Evolutionary conservation across 2,797 vertebrate species (phyloP), one percentile per base, ranked within the genome.

Genomic region (Sebastes jordani): DNA sequence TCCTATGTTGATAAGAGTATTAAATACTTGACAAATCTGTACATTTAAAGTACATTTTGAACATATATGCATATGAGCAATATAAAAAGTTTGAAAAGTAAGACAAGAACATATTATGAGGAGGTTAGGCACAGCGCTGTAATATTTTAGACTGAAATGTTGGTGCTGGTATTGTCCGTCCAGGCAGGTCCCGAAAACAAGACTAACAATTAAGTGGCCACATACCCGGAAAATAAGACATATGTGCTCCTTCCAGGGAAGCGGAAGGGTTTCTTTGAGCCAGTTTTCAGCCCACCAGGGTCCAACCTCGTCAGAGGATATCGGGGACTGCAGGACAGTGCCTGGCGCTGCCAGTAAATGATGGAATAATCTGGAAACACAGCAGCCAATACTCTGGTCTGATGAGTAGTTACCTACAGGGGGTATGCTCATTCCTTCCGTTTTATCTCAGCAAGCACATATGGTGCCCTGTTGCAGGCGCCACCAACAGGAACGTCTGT

Each of bases 341-440:
- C 73, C 75, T 85, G 83, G 80, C 84, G 74, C 84, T 84, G 87
- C 91, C 90, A 87, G 79, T 76, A 90, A 94, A 92, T 85, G 89
- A 92, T 91, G 91, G 89, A 90, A 89, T 94, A 94, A 95, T 95
- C 86, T 92, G 83, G 88, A 92, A 91, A 83, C 83, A 80, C 91
- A 91, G 94, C 92, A 91, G 92, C 93, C 90, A 89, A 84, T 89
- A 90, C 86, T 93, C 85, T 91, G 91, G 89, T 93, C 90, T 93
- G 91, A 94, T 94, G 92, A 91, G 91, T 89, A 87, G 86, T 90
- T 93, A 92, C 89, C 92, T 90, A 86, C 90, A 71, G 93, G 92
- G 89, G 93, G 86, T 84, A 71, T 82, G 87, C 84, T 92, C 87
- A 88, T 92, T 83, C 84, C 80, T 92, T 91, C 85, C 80, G 86